phyloP scores from a whole-genome alignment of 2,888 invertebrate genomes.

The Chloromyia formosa region DNA sequence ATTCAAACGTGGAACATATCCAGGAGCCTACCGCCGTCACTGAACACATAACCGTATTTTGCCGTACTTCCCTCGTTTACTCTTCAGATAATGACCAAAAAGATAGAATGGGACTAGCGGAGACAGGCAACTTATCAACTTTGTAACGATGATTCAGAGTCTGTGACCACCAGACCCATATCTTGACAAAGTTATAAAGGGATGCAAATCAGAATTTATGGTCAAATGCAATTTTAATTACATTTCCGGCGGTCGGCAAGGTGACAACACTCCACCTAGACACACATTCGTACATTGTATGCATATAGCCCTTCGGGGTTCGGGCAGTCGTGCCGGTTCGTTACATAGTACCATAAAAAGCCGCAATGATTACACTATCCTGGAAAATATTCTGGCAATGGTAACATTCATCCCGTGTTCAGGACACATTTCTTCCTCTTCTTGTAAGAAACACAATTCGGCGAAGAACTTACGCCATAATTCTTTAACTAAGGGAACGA shows the following conservation, averaged over 20 bases:
- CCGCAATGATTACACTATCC: constrained; percentile 17
- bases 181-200: neutral
- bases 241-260: constrained; percentile 18
- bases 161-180: neutral
- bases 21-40: neutral
- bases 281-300: neutral
- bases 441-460: neutral
- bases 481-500: constrained; percentile 18
- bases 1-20: neutral
- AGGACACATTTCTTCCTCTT: neutral
- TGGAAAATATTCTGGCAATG: constrained; percentile 1
- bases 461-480: constrained; percentile 14
- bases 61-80: neutral
- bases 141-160: constrained; percentile 15
- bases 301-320: too few relatives aligned
- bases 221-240: constrained; percentile 49
- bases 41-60: neutral
- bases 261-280: neutral
- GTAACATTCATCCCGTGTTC: neutral
- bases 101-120: constrained; percentile 10
- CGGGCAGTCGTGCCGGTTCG: too few relatives aligned
- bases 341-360: neutral
- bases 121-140: constrained; percentile 13
- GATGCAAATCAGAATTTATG: constrained; percentile 49
- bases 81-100: constrained; percentile 9